These are phyloP conservation scores for Colossoma macropomum DNA, from an alignment of 2,113 vertebrate genomes.

Conservation along the genomic window DNA sequence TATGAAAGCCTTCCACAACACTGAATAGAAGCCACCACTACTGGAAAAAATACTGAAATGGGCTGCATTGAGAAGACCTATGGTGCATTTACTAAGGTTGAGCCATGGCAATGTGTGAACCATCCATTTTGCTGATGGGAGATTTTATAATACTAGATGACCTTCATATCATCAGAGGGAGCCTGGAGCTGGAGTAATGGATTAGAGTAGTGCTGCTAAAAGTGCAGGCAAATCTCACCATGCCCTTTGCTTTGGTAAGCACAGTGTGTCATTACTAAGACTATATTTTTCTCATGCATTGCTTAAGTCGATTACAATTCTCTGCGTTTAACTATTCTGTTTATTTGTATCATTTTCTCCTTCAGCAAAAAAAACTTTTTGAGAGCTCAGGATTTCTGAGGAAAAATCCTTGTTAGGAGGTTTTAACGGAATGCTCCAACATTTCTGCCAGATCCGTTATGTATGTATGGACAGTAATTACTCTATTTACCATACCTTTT, in stretches of 20 bases:
- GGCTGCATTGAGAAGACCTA: slow-evolving; percentile 19
- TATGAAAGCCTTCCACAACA: slow-evolving; percentile 37
- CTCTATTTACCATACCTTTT: too few species aligned
- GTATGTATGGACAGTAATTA: too few species aligned
- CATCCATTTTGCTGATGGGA: slow-evolving; percentile 44
- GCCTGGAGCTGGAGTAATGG: slow-evolving; percentile 23
- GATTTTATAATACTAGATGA: slow-evolving; percentile 43
- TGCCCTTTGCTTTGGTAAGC: slow-evolving; percentile 1
- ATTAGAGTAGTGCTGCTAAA: slow-evolving; percentile 27
- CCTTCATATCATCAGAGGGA: slow-evolving; percentile 34
- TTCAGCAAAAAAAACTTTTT: too few species aligned
- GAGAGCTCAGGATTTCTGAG: too few species aligned
- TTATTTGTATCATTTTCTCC: too few species aligned
- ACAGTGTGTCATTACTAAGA: slow-evolving; percentile 1
- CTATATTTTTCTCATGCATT: slow-evolving; percentile 1
- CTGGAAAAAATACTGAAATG: neutral
- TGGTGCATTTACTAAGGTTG: slow-evolving; percentile 23
- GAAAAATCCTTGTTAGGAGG: too few species aligned
- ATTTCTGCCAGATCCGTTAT: too few species aligned
- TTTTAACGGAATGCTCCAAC: too few species aligned
- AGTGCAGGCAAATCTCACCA: slow-evolving; percentile 14
- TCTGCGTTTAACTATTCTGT: neutral
- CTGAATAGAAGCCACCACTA: slow-evolving; percentile 1
- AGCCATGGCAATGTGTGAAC: slow-evolving; percentile 31
- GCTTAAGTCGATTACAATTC: neutral